Percentiles rank a stretch among this genome's conserved stretches.
Evolutionary conservation across 2,888 invertebrate species (phyloP).

Genomic region (Uropetala carovei): DNA sequence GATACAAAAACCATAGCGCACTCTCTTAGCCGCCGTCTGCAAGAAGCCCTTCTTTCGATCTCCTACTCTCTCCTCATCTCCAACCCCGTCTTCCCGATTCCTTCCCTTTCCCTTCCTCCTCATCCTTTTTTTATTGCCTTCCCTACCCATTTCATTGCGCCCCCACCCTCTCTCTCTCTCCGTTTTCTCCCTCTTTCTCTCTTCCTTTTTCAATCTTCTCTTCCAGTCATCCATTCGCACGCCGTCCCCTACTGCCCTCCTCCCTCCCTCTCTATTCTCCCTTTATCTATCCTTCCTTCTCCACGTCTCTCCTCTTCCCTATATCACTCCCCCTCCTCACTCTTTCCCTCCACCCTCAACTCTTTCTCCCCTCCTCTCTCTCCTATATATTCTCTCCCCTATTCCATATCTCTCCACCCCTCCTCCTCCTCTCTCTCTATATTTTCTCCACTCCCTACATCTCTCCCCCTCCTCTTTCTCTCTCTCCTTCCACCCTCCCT

Average conservation of each 20-base stretch:
- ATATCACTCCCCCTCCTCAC: too few relatives aligned
- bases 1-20: too few relatives aligned
- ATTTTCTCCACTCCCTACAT: slow-evolving; percentile 70
- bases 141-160: too few relatives aligned
- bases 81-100: not conserved
- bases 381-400: slow-evolving; percentile 65
- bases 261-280: slow-evolving; percentile 56
- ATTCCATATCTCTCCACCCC: slow-evolving; percentile 69
- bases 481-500: not conserved
- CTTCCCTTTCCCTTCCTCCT: too few relatives aligned
- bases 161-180: not conserved
- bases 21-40: not conserved
- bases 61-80: not conserved
- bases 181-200: not conserved
- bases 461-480: slow-evolving; percentile 68
- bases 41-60: not conserved
- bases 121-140: too few relatives aligned
- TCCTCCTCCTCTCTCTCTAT: slow-evolving; percentile 71
- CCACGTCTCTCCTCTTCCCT: slow-evolving; percentile 70
- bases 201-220: not conserved
- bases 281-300: slow-evolving; percentile 70
- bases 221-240: slow-evolving; percentile 4
- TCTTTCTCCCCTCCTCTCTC: slow-evolving; percentile 70
- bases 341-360: slow-evolving; percentile 67
- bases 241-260: slow-evolving; percentile 7